These are phyloP conservation scores for Isichthys henryi DNA, from an alignment of 2,113 vertebrate genomes.

Conservation along the genomic window DNA sequence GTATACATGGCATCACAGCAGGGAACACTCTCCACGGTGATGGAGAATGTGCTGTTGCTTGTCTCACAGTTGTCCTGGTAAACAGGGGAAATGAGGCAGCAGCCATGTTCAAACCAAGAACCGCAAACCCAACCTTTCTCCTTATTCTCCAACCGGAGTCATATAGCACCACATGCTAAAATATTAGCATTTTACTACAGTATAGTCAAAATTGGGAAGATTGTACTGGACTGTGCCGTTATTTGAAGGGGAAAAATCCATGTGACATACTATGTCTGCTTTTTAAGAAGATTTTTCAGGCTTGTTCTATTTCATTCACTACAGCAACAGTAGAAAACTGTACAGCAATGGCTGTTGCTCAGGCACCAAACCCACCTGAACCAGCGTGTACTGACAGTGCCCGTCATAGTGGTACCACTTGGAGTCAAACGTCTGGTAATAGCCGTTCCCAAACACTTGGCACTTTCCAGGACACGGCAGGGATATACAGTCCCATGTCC, in stretches of 20 bases:
- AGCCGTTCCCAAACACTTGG: constrained; percentile 64
- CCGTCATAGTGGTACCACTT: constrained; percentile 60
- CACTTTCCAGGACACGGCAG: constrained; percentile 42
- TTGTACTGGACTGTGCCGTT: not conserved
- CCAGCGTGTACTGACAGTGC: constrained; percentile 60
- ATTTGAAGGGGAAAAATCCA: not conserved
- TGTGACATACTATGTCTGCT: not conserved
- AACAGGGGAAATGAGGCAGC: not conserved
- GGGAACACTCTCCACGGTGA: constrained; percentile 68
- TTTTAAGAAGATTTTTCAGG: not conserved
- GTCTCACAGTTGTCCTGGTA: constrained; percentile 63
- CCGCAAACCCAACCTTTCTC: not conserved
- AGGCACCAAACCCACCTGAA: constrained; percentile 45
- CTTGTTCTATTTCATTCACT: not conserved
- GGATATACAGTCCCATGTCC: not conserved
- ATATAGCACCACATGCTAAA: not conserved
- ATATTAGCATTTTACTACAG: not conserved
- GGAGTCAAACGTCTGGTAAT: constrained; percentile 62
- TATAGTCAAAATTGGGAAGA: not conserved
- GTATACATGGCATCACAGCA: constrained; percentile 74
- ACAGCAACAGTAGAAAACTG: not conserved
- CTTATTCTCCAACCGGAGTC: not conserved
- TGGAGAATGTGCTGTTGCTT: constrained; percentile 51
- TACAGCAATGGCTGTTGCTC: not conserved
- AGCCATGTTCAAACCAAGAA: not conserved